These are phyloP conservation scores for Serinus canaria DNA, from an alignment of 2,113 vertebrate genomes.

Conservation along the genomic window DNA sequence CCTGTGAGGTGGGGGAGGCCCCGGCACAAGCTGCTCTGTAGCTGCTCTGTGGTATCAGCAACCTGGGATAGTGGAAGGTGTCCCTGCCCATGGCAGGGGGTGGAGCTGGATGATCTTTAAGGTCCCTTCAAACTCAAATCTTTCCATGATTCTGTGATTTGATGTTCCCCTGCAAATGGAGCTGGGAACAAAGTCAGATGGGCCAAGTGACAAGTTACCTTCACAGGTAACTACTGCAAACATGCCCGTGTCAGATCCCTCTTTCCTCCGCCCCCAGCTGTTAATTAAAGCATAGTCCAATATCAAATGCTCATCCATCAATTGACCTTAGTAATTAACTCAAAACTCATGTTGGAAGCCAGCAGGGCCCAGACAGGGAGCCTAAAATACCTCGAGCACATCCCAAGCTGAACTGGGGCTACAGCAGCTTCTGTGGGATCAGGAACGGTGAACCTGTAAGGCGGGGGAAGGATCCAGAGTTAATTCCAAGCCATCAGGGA, in stretches of 20 bases:
- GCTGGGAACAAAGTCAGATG: background rate
- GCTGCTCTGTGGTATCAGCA: background rate
- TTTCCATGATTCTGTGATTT: background rate
- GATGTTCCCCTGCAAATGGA: background rate
- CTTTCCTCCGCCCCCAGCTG: background rate
- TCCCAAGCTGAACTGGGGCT: background rate
- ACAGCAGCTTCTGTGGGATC: background rate
- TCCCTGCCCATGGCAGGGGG: background rate
- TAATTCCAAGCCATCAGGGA: background rate
- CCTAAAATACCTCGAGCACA: background rate
- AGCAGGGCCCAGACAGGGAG: background rate
- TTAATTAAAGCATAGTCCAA: background rate
- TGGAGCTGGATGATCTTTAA: background rate
- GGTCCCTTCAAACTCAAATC: background rate
- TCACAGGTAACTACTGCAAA: background rate
- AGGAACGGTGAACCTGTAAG: background rate
- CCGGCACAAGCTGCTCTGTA: background rate
- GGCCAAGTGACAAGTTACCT: background rate
- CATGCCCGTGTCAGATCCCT: background rate
- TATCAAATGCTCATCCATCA: background rate
- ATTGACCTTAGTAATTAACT: background rate
- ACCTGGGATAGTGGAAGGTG: background rate
- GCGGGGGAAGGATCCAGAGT: background rate
- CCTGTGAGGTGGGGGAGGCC: background rate
- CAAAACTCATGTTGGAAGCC: background rate